These are phyloP conservation scores for Acanthosepion lycidas DNA, from an alignment of 2,888 invertebrate genomes.

Conservation along the genomic window DNA sequence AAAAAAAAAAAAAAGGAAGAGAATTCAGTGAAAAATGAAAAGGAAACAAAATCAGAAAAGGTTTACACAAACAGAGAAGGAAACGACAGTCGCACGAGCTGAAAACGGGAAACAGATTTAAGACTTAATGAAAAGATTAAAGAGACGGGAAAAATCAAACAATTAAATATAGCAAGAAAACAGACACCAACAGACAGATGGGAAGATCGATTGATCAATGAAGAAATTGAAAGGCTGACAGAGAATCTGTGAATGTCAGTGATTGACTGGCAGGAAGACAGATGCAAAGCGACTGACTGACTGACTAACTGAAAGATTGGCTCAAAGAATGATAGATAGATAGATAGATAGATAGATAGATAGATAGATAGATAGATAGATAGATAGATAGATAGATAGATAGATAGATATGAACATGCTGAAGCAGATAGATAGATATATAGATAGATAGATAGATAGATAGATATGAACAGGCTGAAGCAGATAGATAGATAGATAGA, in stretches of 20 bases:
- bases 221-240: not conserved
- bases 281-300: not conserved
- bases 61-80: too few relatives aligned
- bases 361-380: not conserved
- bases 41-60: too few relatives aligned
- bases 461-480: too few relatives aligned
- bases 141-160: not conserved
- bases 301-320: not conserved
- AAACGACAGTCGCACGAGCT: too few relatives aligned
- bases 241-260: not conserved
- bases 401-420: too few relatives aligned
- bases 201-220: not conserved
- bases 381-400: not conserved
- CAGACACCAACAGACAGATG: not conserved
- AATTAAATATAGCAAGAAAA: constrained; percentile 33
- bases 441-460: not conserved
- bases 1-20: too few relatives aligned
- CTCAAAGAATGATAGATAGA: not conserved
- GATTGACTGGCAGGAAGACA: not conserved
- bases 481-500: too few relatives aligned
- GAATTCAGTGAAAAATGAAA: too few relatives aligned
- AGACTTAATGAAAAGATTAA: too few relatives aligned
- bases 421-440: not conserved
- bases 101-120: too few relatives aligned
- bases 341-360: not conserved